phyloP scores from a whole-genome alignment of 2,113 vertebrate species.

The Tiliqua scincoides region DNA sequence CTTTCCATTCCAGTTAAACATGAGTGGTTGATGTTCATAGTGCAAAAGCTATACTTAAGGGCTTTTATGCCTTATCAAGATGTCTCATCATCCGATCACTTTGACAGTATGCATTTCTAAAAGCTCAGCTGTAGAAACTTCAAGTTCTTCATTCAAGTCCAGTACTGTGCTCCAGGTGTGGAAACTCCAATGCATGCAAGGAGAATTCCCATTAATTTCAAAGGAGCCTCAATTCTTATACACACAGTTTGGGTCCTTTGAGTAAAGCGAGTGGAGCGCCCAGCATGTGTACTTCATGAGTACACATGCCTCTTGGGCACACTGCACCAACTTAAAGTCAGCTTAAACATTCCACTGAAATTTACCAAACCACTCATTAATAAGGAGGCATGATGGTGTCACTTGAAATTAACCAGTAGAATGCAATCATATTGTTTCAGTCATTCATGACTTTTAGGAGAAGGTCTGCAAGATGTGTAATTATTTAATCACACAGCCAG shows the following conservation, averaged over 20 bases:
- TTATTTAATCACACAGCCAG: constrained; percentile 9
- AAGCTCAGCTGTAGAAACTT: neutral
- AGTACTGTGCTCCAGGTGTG: neutral
- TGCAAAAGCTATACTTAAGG: neutral
- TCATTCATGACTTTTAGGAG: neutral
- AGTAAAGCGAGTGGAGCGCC: neutral
- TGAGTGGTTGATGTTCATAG: neutral
- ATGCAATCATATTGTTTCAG: neutral
- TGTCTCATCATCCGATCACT: neutral
- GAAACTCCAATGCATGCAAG: neutral
- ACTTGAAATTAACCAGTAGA: neutral
- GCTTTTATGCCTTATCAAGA: neutral
- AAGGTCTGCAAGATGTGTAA: neutral
- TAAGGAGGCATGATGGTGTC: neutral
- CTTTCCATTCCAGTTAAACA: neutral
- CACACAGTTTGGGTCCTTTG: neutral
- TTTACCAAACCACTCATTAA: neutral
- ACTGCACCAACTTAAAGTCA: neutral
- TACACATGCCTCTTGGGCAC: neutral
- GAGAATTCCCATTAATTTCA: neutral
- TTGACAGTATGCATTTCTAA: neutral
- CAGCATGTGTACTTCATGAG: neutral
- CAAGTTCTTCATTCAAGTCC: neutral
- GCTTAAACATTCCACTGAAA: neutral
- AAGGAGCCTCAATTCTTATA: neutral